Base-by-base conservation (phyloP, 2,888 invertebrate species). In the Operophtera brumata region DNA sequence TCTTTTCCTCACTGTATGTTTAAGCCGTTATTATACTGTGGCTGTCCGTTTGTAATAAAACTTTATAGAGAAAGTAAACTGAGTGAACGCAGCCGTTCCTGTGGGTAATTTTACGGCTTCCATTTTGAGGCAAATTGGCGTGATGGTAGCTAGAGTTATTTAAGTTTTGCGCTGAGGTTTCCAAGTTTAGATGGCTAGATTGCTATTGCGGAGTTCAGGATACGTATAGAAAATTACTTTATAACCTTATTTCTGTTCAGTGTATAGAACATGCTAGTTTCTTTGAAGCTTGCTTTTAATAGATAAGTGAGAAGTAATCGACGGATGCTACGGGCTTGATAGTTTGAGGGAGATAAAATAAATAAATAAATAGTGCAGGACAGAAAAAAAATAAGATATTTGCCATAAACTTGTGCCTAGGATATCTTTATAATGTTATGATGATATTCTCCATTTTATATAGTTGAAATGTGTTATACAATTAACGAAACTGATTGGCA, bases 51-150 rank as follows among this genome's bases (percentile, higher is more conserved):
- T 32, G 12, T 32, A 56, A 51, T 53, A 56, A 61, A 57, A 59
- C 61, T 54, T 49, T 49, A 54, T 48, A 50, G 57, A 44, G 53
- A 62, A 59, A 62, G 53, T 53, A 55, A 62, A 59, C 59, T 59
- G 53, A 54, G 54, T 44, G 54, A 57, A 51, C 56, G 50, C 12
- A 40, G 43, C 50, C 47, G 45, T 40, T 48, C 46, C 52, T 30
- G 53, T 34, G 35, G 59, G 44, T 59, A 54, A 59, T 59, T 51
- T 54, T 47, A 59, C 44, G 9, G 51, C 48, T 34, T 35, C 57
- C 52, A 54, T 57, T 54, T 56, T 59, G 35, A 35, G 30, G 40
- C 37, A 49, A 61, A 59, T 61, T 56, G 47, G 44, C 39, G 39
- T 14, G 42, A 43, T 36, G 28, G 47, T 36, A 26, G 48, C 41